Evolutionary conservation across 2,113 vertebrate genomes (phyloP), one percentile per base, ranked within the genome.

Genomic region (Cettia cetti): DNA sequence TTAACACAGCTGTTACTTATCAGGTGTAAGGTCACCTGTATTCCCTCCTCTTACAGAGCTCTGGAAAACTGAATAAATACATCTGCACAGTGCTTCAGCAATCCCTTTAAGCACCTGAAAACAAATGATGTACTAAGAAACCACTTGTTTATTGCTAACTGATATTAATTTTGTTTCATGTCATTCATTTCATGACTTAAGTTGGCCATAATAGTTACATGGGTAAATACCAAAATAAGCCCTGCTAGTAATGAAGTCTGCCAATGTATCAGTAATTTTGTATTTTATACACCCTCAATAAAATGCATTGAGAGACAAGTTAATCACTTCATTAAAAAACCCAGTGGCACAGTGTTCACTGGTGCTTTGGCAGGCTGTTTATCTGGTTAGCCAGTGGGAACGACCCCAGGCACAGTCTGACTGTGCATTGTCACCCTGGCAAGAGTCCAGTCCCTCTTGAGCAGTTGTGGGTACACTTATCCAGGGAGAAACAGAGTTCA

Each of bases 401-500:
- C 33, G 83, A 33, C 30, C 14, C 12, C 35, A 68, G 52, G 9
- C 31, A 59, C 35, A 33, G 20, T 5, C 11, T 68, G 44, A 13
- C 37, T 60, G 37, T 37, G 24, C 22, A 19, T 11, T 5, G 6
- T 13, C 31, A 22, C 10, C 17, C 30, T 27, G 9, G 20, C 0
- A 0, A 68, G 35, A 40, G 24, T 39, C 13, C 20, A 3, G 10
- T 17, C 30, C 16, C 26, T 8, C 2, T 17, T 40, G 40, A 21
- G 8, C 27, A 22, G 7, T 4, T 59, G 26, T 26, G 19, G 6
- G 6, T 39, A 23, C 2, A 2, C 9, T 65, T 2, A 1, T 22
- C 56, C 42, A 40, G 75, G 45, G 33, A 79, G 15, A 23, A 71
- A 15, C 6, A 30, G 35, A 60, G 52, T 47, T 71, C 82, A 76